Evolutionary conservation across 2,888 invertebrate genomes (phyloP).

Genomic region (Trachelus iudaicus): DNA sequence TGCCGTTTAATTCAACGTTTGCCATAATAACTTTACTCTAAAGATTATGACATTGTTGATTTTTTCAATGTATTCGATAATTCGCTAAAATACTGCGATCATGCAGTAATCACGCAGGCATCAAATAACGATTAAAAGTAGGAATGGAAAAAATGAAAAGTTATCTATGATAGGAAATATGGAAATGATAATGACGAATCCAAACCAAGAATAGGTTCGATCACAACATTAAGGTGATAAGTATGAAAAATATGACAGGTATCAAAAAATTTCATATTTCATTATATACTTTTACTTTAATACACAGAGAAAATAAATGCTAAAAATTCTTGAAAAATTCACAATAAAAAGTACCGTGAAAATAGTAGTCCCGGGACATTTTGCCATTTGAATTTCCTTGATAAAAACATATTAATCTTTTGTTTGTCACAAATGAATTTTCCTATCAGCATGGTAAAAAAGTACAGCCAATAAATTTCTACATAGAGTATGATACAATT

Average conservation of each 20-base stretch:
- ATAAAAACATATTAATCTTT: no score
- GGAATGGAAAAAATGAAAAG: background rate
- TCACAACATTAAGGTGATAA: slow-evolving; percentile 3
- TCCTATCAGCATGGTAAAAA: no score
- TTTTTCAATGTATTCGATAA: background rate
- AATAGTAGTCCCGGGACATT: no score
- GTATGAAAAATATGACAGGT: background rate
- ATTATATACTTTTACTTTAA: background rate
- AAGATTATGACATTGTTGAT: background rate
- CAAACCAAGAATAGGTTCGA: background rate
- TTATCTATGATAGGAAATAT: background rate
- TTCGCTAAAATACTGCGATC: background rate
- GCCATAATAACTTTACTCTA: background rate
- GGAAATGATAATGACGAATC: background rate
- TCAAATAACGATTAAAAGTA: background rate
- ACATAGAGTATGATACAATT: no score
- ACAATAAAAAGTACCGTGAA: no score
- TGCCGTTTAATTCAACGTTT: background rate
- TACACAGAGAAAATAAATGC: no score
- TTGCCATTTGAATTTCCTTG: no score
- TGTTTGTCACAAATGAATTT: no score
- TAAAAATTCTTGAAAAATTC: no score
- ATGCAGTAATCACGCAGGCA: background rate
- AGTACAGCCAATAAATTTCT: no score
- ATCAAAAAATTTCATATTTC: background rate